Conservation (phyloP, 2,888 invertebrate genomes). For the Laspeyria flexula region DNA sequence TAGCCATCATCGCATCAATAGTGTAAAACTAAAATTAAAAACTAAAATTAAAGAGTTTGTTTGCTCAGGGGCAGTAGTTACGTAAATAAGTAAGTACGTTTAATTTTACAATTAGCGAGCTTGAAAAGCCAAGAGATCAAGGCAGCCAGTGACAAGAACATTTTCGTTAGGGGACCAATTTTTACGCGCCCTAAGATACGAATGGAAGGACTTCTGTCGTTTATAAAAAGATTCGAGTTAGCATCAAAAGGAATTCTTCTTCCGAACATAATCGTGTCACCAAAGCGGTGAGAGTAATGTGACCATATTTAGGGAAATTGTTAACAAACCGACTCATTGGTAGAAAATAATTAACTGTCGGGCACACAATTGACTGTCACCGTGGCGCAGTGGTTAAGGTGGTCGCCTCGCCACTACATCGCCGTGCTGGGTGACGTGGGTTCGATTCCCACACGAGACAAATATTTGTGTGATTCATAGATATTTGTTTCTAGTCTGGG, state of each 20-base stretch:
- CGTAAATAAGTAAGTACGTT: no score
- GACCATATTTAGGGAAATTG: conserved; percentile 4
- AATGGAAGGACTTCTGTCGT: conserved; percentile 37
- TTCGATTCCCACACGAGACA: no score
- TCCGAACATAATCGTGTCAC: conserved; percentile 40
- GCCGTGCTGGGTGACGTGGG: no score
- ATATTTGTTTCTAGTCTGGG: no score
- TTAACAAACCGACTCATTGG: not conserved
- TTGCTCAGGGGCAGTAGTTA: no score
- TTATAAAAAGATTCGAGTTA: conserved; percentile 45
- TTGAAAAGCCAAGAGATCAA: conserved; percentile 17
- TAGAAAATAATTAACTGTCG: not conserved
- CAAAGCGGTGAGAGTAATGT: conserved; percentile 23
- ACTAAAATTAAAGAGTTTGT: no score
- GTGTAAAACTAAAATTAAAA: no score
- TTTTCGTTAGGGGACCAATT: conserved; percentile 42
- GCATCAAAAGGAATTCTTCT: conserved; percentile 40
- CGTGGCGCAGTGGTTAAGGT: no score
- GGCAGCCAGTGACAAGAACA: conserved; percentile 17
- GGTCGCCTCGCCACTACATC: no score
- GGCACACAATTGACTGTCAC: no score
- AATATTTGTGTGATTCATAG: no score
- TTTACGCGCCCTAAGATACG: conserved; percentile 43
- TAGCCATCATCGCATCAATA: no score
- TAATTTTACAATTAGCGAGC: conserved; percentile 1